Evolutionary conservation across 2,888 invertebrate species (phyloP).

Genomic region (Aphrophora alni): DNA sequence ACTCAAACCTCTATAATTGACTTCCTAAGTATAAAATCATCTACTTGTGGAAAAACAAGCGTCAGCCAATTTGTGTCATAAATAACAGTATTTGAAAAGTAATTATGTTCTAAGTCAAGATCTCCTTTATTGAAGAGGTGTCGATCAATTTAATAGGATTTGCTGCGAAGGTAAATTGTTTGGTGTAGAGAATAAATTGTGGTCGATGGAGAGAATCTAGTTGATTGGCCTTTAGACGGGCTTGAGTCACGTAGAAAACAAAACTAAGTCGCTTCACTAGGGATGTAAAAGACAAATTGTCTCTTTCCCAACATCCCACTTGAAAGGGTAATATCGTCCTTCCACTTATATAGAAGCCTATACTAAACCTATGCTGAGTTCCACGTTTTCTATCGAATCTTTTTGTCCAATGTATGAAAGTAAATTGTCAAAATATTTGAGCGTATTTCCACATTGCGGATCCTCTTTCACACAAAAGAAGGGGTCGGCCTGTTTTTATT

Average conservation of each 20-base stretch:
- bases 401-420: background rate
- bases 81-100: background rate
- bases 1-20: too few relatives aligned
- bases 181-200: background rate
- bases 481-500: too few relatives aligned
- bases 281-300: background rate
- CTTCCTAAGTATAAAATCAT: too few relatives aligned
- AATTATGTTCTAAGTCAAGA: background rate
- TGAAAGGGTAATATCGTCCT: background rate
- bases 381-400: background rate
- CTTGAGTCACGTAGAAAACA: constrained; percentile 3
- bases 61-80: too few relatives aligned
- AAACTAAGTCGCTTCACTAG: background rate
- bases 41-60: too few relatives aligned
- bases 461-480: too few relatives aligned
- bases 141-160: background rate
- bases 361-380: background rate
- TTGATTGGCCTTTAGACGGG: background rate
- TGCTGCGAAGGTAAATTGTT: background rate
- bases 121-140: background rate
- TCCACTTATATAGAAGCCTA: background rate
- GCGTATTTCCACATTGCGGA: background rate
- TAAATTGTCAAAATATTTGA: constrained; percentile 9
- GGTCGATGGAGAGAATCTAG: background rate
- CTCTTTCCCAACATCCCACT: background rate